A percentile compares a stretch with the other conserved stretches of the same genome.
Conservation (phyloP, 1,140 invertebrate genomes). For the Penaeus vannamei region DNA sequence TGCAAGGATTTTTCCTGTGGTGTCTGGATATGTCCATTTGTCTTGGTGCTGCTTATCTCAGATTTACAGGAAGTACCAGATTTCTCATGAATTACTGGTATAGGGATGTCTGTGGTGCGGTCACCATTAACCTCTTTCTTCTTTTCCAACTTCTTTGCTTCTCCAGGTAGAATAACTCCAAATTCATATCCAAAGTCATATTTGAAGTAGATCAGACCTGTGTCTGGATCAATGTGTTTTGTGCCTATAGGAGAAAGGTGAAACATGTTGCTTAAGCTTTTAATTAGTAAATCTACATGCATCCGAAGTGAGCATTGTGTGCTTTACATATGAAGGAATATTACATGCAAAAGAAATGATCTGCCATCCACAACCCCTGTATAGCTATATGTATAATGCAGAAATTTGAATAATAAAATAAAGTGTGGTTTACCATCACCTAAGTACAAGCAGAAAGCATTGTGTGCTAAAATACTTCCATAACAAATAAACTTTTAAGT, state of each 20-base stretch:
- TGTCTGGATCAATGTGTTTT: constrained; percentile 83
- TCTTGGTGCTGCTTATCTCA: constrained; percentile 43
- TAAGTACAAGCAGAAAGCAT: too few species aligned
- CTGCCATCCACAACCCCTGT: too few species aligned
- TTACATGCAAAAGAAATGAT: too few species aligned
- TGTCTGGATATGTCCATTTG: constrained; percentile 31
- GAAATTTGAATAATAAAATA: too few species aligned
- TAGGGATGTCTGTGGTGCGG: constrained; percentile 75
- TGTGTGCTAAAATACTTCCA: too few species aligned
- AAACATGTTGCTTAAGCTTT: constrained; percentile 1
- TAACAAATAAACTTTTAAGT: too few species aligned
- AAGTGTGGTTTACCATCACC: too few species aligned
- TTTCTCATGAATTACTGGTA: constrained; percentile 79
- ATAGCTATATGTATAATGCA: too few species aligned
- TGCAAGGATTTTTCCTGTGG: background rate
- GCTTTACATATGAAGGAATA: too few species aligned
- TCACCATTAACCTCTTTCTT: constrained; percentile 68
- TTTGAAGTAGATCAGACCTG: constrained; percentile 86
- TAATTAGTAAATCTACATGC: too few species aligned
- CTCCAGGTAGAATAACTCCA: constrained; percentile 81
- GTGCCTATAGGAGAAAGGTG: constrained; percentile 76
- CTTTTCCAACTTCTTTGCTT: constrained; percentile 73
- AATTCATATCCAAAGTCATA: constrained; percentile 88
- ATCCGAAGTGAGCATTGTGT: too few species aligned
- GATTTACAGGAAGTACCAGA: constrained; percentile 69